A percentile compares a stretch with the other conserved stretches of the same genome.
These are phyloP conservation scores for Centroberyx gerrardi DNA, from an alignment of 2,797 vertebrate species.

Conservation along the genomic window DNA sequence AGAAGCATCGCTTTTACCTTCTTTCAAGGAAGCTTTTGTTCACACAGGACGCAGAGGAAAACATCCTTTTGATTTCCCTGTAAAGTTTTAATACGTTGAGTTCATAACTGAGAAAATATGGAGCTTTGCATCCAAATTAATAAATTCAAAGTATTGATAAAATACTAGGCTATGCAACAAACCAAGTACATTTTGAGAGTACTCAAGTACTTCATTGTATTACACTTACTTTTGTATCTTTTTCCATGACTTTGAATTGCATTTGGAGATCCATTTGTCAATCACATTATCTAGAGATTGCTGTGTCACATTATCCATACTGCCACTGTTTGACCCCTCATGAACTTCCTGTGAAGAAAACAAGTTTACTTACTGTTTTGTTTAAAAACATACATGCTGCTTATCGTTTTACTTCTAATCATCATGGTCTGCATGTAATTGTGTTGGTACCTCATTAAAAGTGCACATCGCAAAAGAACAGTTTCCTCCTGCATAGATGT, in stretches of 20 bases:
- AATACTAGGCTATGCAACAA: not conserved
- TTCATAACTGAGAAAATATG: not conserved
- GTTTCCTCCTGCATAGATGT: slow-evolving; percentile 75
- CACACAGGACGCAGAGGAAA: slow-evolving; percentile 87
- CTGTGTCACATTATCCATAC: not conserved
- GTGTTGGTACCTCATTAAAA: slow-evolving; percentile 50
- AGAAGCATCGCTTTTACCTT: slow-evolving; percentile 78
- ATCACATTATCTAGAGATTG: slow-evolving; percentile 57
- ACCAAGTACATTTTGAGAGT: not conserved
- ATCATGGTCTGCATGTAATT: not conserved
- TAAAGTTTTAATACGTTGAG: slow-evolving; percentile 4
- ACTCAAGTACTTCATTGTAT: not conserved
- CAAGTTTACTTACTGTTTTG: no score
- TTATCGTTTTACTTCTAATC: not conserved
- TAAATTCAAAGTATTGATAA: not conserved
- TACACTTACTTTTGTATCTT: slow-evolving; percentile 69
- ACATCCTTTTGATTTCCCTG: slow-evolving; percentile 77
- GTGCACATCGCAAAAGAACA: slow-evolving; percentile 66
- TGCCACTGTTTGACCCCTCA: not conserved
- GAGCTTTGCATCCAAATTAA: not conserved
- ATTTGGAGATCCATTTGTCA: slow-evolving; percentile 59
- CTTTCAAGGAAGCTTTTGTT: slow-evolving; percentile 87
- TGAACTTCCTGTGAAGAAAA: slow-evolving; percentile 24
- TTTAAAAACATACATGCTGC: not conserved
- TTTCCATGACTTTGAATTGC: slow-evolving; percentile 57